Conservation (phyloP, 2,888 invertebrate species). For the Zhuqinia jingwanae region DNA sequence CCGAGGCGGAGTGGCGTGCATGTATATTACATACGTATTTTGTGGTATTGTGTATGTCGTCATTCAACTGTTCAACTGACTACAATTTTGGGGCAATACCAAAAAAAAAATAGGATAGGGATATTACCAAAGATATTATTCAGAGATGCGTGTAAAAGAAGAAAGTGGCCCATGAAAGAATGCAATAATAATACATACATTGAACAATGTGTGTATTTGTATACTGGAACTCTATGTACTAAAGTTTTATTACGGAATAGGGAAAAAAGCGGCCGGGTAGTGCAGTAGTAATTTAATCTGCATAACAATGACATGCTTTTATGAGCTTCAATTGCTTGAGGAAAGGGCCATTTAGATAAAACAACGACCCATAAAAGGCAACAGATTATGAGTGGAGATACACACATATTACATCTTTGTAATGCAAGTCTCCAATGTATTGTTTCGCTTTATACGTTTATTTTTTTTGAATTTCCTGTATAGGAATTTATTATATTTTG, state of each 20-base stretch:
- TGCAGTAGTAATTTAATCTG: constrained; percentile 71
- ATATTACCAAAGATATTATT: too few relatives aligned
- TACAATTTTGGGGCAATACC: background rate
- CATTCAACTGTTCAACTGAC: background rate
- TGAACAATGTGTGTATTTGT: background rate
- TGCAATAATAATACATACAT: constrained; percentile 4
- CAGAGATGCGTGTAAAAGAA: background rate
- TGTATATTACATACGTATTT: constrained; percentile 36
- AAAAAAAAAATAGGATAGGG: background rate
- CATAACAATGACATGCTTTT: constrained; percentile 73
- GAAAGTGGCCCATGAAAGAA: background rate
- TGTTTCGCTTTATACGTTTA: too few relatives aligned
- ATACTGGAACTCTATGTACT: too few relatives aligned
- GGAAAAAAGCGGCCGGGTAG: background rate
- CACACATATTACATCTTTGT: background rate
- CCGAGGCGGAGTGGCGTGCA: background rate
- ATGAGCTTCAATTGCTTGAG: constrained; percentile 66
- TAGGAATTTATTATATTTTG: too few relatives aligned
- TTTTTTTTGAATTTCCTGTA: too few relatives aligned
- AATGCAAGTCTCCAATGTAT: too few relatives aligned
- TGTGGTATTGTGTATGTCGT: constrained; percentile 29
- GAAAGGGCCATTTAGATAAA: constrained; percentile 72
- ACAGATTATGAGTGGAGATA: constrained; percentile 64
- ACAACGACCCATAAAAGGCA: constrained; percentile 68
- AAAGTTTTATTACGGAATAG: background rate